A percentile compares a stretch with the other conserved stretches of the same genome.
Conservation (phyloP, 2,113 vertebrate species). For the Rostratula benghalensis region DNA sequence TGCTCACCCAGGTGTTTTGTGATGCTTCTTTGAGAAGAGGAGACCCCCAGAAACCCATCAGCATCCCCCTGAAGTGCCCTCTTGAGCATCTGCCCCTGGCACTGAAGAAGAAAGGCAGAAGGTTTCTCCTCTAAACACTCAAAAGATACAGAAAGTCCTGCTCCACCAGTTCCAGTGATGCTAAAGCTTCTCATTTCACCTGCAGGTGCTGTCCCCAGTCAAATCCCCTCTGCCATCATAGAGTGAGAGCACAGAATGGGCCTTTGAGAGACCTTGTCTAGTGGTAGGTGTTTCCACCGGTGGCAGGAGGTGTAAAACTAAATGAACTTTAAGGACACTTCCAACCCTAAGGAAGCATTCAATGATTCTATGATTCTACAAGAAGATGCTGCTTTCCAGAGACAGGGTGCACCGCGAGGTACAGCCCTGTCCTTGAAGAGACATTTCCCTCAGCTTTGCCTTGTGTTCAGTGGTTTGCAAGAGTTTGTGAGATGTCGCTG, state of each 20-base stretch:
- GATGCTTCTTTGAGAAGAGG: background rate
- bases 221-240: background rate
- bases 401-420: fast-evolving
- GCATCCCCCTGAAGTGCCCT: background rate
- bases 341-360: background rate
- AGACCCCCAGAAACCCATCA: background rate
- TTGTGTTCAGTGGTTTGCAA: background rate
- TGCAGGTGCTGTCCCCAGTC: background rate
- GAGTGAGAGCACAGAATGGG: background rate
- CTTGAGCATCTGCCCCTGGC: background rate
- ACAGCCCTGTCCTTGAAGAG: background rate
- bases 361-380: background rate
- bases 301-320: background rate
- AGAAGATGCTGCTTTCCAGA: background rate
- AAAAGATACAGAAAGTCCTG: background rate
- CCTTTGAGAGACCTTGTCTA: background rate
- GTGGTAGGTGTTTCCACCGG: background rate
- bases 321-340: background rate
- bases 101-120: background rate
- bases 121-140: background rate
- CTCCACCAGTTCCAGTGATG: background rate
- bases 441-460: background rate
- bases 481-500: background rate
- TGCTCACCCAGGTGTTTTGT: background rate
- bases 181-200: background rate